Evolutionary conservation across 2,888 invertebrate species (phyloP).

Genomic region (Hipparchia sbordonii): DNA sequence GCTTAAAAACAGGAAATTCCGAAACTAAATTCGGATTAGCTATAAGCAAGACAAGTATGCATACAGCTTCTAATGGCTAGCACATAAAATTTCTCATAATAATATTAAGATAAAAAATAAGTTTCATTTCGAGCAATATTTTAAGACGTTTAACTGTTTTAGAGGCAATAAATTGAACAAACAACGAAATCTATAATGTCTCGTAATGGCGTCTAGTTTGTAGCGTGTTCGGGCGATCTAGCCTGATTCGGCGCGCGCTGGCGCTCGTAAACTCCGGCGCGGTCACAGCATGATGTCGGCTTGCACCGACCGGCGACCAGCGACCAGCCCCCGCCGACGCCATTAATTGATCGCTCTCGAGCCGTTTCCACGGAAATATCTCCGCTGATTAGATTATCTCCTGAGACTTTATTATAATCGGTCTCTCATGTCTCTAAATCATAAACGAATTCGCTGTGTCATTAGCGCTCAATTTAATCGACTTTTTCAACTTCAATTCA

Average conservation of each 20-base stretch:
- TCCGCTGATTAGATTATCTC: conserved; percentile 36
- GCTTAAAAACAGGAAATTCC: conserved; percentile 3
- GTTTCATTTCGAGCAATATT: conserved; percentile 16
- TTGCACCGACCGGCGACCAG: conserved; percentile 21
- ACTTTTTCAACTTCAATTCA: background rate
- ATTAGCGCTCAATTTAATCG: background rate
- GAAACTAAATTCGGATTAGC: conserved; percentile 1
- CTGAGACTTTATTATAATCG: conserved; percentile 30
- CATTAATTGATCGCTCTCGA: conserved; percentile 37
- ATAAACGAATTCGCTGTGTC: conserved; percentile 12
- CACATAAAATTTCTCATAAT: conserved; percentile 3
- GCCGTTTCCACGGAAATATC: conserved; percentile 29
- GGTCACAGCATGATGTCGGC: conserved; percentile 67
- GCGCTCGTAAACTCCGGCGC: conserved; percentile 56
- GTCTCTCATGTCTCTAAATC: conserved; percentile 27
- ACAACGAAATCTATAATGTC: conserved; percentile 33
- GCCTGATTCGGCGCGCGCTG: conserved; percentile 58
- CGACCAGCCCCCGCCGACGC: conserved; percentile 20
- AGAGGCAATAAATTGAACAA: conserved; percentile 33
- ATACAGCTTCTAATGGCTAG: background rate
- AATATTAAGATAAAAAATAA: conserved; percentile 9
- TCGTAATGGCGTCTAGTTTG: conserved; percentile 30
- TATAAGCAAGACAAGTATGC: background rate
- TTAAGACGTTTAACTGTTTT: conserved; percentile 22
- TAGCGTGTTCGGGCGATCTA: conserved; percentile 33